phyloP scores from a whole-genome alignment of 2,888 invertebrate species.

The Ischnus inquisitorius region DNA sequence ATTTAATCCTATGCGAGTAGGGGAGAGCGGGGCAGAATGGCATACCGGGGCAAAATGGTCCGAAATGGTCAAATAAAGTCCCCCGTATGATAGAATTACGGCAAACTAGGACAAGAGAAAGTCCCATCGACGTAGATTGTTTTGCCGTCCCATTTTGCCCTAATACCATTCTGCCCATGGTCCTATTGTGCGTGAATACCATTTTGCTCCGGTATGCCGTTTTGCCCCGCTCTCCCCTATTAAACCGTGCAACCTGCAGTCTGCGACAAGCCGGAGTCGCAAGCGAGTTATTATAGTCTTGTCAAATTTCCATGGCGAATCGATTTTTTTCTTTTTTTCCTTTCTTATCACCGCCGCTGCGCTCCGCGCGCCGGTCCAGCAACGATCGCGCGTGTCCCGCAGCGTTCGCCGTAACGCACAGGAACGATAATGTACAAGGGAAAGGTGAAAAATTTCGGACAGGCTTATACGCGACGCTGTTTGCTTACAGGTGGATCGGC shows the following conservation, averaged over 20 bases:
- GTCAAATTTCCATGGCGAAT: neutral
- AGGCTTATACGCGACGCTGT: neutral
- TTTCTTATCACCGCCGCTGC: neutral
- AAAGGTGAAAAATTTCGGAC: conserved; percentile 8
- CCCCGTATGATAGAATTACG: too few relatives aligned
- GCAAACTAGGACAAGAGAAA: too few relatives aligned
- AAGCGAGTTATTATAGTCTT: neutral
- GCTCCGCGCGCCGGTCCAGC: neutral
- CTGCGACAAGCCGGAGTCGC: neutral
- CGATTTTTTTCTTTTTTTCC: neutral
- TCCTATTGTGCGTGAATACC: too few relatives aligned
- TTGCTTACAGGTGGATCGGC: neutral
- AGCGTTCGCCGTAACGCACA: neutral
- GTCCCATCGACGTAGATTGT: too few relatives aligned
- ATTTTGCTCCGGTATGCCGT: too few relatives aligned
- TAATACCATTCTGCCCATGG: too few relatives aligned
- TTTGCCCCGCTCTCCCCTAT: too few relatives aligned
- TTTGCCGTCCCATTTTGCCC: too few relatives aligned
- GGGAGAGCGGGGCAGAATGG: too few relatives aligned
- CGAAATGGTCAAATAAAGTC: too few relatives aligned
- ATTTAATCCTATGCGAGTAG: neutral
- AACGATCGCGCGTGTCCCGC: neutral
- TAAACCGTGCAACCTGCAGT: neutral
- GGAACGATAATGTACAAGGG: neutral
- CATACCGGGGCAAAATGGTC: too few relatives aligned